A percentile compares a stretch with the other conserved stretches of the same genome.
These are phyloP conservation scores for Scolanthus callimorphus DNA, from an alignment of 92 coral and sea anemone genomes.

Conservation along the genomic window DNA sequence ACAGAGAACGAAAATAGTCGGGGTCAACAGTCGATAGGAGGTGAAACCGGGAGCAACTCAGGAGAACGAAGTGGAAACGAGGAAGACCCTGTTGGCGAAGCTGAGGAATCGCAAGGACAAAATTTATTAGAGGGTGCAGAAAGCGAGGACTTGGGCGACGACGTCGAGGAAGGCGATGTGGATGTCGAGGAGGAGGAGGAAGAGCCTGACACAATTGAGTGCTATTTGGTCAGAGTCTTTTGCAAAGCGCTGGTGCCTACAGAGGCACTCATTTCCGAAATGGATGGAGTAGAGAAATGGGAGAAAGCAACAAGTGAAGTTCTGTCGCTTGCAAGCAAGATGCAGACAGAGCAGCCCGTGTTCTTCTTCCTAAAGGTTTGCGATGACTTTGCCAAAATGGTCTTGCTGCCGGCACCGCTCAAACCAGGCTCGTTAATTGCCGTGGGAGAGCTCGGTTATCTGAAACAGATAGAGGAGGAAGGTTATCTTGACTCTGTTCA, in stretches of 20 bases:
- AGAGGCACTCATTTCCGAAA: constrained; percentile 10
- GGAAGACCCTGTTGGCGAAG: no score
- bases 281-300: constrained; percentile 63
- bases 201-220: constrained; percentile 12
- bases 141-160: neutral
- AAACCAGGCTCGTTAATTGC: constrained; percentile 47
- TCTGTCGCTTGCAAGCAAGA: constrained; percentile 62
- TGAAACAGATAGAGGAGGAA: constrained; percentile 24
- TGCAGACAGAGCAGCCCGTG: constrained; percentile 46
- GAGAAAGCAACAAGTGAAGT: constrained; percentile 45
- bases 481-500: constrained; percentile 56
- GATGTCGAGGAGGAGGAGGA: neutral
- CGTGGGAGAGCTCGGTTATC: constrained; percentile 56
- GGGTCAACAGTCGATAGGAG: no score
- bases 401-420: constrained; percentile 40
- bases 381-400: constrained; percentile 68
- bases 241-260: constrained; percentile 77
- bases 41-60: no score
- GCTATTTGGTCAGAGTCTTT: constrained; percentile 44
- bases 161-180: neutral
- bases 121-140: no score
- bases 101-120: no score
- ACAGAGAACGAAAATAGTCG: no score
- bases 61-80: no score
- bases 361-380: constrained; percentile 76